These are phyloP conservation scores for Sigmodon hispidus DNA, from an alignment of 2,113 vertebrate species.

Conservation along the genomic window DNA sequence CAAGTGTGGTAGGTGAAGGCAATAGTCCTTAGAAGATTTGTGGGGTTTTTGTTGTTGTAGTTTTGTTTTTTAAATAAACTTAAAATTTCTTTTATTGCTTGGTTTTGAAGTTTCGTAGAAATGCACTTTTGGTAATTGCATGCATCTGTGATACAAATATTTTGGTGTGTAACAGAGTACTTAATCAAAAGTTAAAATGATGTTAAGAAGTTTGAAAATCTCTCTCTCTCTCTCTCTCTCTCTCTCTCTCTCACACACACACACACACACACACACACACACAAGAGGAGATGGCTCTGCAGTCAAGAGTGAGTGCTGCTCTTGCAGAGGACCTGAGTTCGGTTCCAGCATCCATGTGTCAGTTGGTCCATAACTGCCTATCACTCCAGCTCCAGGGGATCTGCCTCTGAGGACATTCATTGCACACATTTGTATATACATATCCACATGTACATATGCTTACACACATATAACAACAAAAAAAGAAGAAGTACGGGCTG, in stretches of 20 bases:
- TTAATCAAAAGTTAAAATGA: not conserved
- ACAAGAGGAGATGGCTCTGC: not conserved
- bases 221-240: too few species aligned
- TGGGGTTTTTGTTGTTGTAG: not conserved
- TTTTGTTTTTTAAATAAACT: not conserved
- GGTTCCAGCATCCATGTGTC: not conserved
- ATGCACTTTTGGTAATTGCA: not conserved
- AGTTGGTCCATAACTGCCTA: not conserved
- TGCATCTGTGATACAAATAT: not conserved
- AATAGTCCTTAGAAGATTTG: not conserved
- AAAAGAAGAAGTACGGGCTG: too few species aligned
- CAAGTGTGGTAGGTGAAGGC: not conserved
- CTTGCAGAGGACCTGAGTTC: not conserved
- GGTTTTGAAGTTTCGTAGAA: conserved; percentile 13
- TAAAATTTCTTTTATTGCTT: conserved; percentile 12
- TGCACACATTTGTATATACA: not conserved
- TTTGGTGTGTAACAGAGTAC: not conserved
- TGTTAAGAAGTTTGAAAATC: not conserved
- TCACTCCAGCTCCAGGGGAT: not conserved
- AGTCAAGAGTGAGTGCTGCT: not conserved
- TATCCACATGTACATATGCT: not conserved
- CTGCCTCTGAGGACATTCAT: not conserved
- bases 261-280: too few species aligned
- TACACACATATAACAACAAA: not conserved
- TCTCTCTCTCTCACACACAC: too few species aligned